These are phyloP conservation scores for Gopherus evgoodei DNA, from an alignment of 2,113 vertebrate genomes.

Conservation along the genomic window DNA sequence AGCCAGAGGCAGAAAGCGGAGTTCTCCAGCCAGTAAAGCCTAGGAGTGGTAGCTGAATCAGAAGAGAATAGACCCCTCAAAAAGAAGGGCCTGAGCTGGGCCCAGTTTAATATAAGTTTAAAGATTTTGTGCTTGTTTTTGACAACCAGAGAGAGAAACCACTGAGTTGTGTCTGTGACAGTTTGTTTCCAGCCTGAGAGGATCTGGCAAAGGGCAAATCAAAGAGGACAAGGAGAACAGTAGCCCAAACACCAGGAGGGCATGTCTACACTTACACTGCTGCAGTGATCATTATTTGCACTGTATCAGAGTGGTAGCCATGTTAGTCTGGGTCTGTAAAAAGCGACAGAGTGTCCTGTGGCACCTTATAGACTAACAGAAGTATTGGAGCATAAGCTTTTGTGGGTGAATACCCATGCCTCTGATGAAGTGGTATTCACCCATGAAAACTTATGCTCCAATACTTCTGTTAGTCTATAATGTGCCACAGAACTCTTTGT, in stretches of 20 bases:
- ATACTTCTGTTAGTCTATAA: too few relatives aligned
- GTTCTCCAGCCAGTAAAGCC: not conserved
- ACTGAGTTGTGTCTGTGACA: not conserved
- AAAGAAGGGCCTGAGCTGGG: not conserved
- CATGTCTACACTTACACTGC: too few relatives aligned
- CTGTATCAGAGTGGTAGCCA: too few relatives aligned
- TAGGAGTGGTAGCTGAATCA: not conserved
- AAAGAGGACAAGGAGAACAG: not conserved
- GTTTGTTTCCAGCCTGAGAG: not conserved
- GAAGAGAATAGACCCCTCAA: not conserved
- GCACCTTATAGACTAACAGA: too few relatives aligned
- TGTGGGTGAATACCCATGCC: too few relatives aligned
- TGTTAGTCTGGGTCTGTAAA: too few relatives aligned
- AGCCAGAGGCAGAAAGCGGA: not conserved
- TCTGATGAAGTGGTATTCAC: too few relatives aligned
- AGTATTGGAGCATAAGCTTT: too few relatives aligned
- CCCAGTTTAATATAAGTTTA: not conserved
- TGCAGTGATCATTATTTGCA: not conserved
- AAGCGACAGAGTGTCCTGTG: too few relatives aligned
- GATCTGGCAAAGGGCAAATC: not conserved
- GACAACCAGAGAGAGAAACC: not conserved
- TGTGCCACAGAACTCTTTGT: too few relatives aligned
- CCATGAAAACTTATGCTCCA: too few relatives aligned
- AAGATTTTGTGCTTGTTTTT: not conserved
- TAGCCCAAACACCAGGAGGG: not conserved